These are phyloP conservation scores for Cephalopterus ornatus DNA, from an alignment of 2,113 vertebrate genomes.

Conservation along the genomic window DNA sequence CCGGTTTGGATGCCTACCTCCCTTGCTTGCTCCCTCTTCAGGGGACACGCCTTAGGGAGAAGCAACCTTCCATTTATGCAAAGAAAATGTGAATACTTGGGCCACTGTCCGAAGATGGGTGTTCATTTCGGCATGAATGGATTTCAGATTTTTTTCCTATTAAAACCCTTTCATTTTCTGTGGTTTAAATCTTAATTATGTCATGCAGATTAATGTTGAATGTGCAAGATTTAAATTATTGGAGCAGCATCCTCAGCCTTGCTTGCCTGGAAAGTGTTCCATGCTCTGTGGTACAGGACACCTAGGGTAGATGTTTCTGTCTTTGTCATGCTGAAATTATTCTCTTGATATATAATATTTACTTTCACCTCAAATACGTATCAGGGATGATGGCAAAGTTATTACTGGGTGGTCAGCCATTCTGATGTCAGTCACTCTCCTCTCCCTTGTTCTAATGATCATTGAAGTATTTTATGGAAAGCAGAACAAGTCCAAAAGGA, in stretches of 20 bases:
- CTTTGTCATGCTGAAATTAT: background rate
- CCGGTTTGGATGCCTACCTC: background rate
- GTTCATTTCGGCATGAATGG: background rate
- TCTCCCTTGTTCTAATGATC: background rate
- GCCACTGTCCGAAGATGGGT: accelerated
- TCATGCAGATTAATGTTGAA: background rate
- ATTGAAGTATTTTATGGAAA: background rate
- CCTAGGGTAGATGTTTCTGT: background rate
- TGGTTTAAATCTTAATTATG: background rate
- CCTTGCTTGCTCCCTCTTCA: background rate
- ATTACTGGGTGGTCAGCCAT: background rate
- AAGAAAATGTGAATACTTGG: background rate
- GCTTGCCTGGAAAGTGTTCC: background rate
- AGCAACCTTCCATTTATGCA: background rate
- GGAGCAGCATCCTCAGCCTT: background rate
- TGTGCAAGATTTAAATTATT: background rate
- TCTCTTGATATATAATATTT: background rate
- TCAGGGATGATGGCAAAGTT: background rate
- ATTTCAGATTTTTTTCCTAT: background rate
- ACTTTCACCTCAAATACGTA: background rate
- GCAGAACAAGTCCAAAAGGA: background rate
- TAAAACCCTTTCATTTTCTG: background rate
- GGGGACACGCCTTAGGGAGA: accelerated
- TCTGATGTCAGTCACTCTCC: background rate
- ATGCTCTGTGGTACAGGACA: background rate